Conservation (phyloP, 2,888 invertebrate genomes). For the Horisme vitalbata region DNA sequence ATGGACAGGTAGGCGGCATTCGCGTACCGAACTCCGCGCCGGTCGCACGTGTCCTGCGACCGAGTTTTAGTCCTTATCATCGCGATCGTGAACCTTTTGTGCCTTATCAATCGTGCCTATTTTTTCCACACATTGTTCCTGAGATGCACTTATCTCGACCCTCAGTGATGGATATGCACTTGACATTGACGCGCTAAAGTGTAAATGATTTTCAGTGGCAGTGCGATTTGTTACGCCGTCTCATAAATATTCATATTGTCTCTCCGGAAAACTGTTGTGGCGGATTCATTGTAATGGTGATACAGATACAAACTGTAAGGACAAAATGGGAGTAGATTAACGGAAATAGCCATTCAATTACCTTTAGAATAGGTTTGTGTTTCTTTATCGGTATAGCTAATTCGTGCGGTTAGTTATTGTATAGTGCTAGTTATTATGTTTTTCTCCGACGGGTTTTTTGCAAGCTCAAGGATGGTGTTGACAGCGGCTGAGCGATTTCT, state of each 20-base stretch:
- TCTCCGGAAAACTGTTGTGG: conserved; percentile 64
- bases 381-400: conserved; percentile 47
- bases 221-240: conserved; percentile 53
- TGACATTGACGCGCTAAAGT: conserved; percentile 55
- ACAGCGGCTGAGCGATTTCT: conserved; percentile 38
- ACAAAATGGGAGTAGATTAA: conserved; percentile 62
- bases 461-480: conserved; percentile 30
- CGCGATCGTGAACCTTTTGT: conserved; percentile 54
- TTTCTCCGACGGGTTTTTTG: conserved; percentile 27
- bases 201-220: conserved; percentile 58
- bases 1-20: conserved; percentile 70
- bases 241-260: conserved; percentile 65
- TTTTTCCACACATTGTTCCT: conserved; percentile 46
- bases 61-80: conserved; percentile 54
- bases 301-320: conserved; percentile 51
- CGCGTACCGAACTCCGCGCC: conserved; percentile 70
- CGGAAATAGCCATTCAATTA: conserved; percentile 61
- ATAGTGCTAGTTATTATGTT: conserved; percentile 19
- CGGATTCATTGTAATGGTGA: conserved; percentile 73
- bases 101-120: conserved; percentile 62
- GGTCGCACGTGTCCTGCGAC: conserved; percentile 62
- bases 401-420: conserved; percentile 27
- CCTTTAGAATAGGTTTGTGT: conserved; percentile 51
- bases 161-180: conserved; percentile 55
- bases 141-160: conserved; percentile 61